A percentile compares a stretch with the other conserved stretches of the same genome.
Conservation (phyloP, 2,113 vertebrate species). For the Protobothrops flavoviridis region DNA sequence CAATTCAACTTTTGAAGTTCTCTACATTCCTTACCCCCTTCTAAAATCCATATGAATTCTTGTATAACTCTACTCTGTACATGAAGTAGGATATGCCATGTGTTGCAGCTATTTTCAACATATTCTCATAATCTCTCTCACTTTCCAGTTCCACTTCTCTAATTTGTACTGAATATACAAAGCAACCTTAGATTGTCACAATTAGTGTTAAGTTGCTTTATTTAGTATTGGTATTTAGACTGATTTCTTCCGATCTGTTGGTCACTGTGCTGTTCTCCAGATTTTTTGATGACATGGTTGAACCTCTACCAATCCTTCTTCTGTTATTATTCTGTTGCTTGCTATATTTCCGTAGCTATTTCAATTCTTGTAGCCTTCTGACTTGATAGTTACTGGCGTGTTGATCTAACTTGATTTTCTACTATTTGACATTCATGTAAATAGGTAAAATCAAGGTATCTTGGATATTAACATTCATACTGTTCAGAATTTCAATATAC, state of each 20-base stretch:
- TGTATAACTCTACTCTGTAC: neutral
- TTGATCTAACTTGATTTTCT: neutral
- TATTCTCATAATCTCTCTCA: neutral
- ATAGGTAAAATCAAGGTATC: neutral
- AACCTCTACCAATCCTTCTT: neutral
- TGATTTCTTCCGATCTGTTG: neutral
- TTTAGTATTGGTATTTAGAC: neutral
- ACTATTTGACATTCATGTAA: neutral
- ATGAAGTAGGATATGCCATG: neutral
- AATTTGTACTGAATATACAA: neutral
- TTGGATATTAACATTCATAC: neutral
- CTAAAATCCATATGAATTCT: constrained; percentile 21
- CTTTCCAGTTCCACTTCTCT: neutral
- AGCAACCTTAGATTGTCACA: neutral
- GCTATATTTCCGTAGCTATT: neutral
- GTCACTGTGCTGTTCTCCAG: neutral
- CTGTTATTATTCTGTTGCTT: neutral
- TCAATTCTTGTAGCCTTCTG: neutral
- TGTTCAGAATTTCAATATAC: neutral
- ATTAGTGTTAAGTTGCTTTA: neutral
- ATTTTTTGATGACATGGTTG: neutral
- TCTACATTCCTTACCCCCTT: neutral
- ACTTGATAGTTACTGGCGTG: neutral
- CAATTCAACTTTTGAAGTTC: neutral
- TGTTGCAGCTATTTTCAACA: no score